Percentiles rank a stretch among this genome's conserved stretches.
phyloP scores from a whole-genome alignment of 2,113 vertebrate genomes.

The Gymnogyps californianus region DNA sequence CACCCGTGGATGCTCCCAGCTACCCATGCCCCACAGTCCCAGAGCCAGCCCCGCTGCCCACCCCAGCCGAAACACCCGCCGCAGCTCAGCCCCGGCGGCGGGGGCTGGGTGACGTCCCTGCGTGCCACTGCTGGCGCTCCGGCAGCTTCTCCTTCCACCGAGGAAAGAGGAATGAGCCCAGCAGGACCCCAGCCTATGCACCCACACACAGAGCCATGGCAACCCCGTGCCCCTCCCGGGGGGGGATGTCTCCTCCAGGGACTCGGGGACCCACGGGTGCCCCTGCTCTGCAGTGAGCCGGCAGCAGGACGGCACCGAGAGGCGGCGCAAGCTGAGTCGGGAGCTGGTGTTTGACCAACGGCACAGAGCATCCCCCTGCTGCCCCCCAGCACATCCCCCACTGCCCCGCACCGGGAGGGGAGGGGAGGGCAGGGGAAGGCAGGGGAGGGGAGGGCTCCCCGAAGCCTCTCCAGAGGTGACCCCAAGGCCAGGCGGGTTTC shows the following conservation, averaged over 20 bases:
- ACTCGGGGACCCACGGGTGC: fast-evolving
- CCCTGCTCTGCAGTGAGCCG: fast-evolving
- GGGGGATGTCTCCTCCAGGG: neutral
- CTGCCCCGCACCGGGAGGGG: neutral
- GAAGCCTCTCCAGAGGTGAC: neutral
- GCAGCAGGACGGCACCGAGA: neutral
- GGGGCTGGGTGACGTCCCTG: neutral
- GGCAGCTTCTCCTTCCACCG: neutral
- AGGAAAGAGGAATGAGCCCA: neutral
- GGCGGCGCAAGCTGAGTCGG: neutral
- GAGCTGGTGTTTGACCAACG: neutral
- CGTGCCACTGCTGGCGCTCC: fast-evolving
- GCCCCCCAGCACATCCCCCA: neutral
- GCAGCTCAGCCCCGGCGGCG: too few species aligned
- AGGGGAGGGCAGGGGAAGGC: too few species aligned
- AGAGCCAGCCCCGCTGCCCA: neutral
- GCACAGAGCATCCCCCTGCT: neutral
- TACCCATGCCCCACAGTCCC: fast-evolving
- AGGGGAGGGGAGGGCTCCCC: neutral
- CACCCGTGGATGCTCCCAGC: fast-evolving
- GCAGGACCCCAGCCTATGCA: fast-evolving
- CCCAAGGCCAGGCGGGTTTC: neutral
- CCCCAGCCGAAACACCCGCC: neutral
- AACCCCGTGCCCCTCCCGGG: neutral
- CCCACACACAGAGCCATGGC: neutral